Evolutionary conservation across 2,888 invertebrate species (phyloP).

Genomic region (Branchellion lobata): DNA sequence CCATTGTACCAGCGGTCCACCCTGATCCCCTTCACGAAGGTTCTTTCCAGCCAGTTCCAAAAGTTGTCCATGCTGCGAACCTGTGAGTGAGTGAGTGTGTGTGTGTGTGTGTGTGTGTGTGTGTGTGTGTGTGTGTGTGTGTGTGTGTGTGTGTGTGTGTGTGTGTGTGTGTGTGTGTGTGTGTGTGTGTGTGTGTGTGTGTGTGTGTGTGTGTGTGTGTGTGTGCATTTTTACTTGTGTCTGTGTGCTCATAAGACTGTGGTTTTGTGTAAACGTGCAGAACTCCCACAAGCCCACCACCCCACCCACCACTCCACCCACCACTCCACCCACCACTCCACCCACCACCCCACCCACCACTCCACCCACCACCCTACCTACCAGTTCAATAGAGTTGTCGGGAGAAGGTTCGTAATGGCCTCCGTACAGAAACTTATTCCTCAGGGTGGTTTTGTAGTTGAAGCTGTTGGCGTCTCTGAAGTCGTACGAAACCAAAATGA

Average conservation of each 20-base stretch:
- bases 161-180: not conserved
- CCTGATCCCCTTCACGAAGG: conserved; percentile 61
- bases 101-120: not conserved
- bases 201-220: not conserved
- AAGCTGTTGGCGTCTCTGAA: conserved; percentile 61
- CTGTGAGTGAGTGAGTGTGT: conserved; percentile 37
- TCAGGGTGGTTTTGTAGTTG: conserved; percentile 60
- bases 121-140: not conserved
- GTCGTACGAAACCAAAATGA: conserved; percentile 63
- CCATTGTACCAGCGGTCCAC: conserved; percentile 64
- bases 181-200: not conserved
- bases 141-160: not conserved
- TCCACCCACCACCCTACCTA: conserved; percentile 8
- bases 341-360: not conserved
- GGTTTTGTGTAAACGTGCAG: not conserved
- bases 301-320: not conserved
- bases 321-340: not conserved
- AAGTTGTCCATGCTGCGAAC: conserved; percentile 56
- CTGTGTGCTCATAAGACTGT: too few species aligned
- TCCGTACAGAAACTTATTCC: conserved; percentile 49
- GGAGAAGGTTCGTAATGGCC: conserved; percentile 18
- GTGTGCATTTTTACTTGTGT: too few species aligned
- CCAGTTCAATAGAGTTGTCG: conserved; percentile 35
- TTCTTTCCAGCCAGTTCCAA: conserved; percentile 63
- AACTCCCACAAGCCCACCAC: too few species aligned